phyloP scores from a whole-genome alignment of 2,888 invertebrate species.

The Eupithecia pulchellata region DNA sequence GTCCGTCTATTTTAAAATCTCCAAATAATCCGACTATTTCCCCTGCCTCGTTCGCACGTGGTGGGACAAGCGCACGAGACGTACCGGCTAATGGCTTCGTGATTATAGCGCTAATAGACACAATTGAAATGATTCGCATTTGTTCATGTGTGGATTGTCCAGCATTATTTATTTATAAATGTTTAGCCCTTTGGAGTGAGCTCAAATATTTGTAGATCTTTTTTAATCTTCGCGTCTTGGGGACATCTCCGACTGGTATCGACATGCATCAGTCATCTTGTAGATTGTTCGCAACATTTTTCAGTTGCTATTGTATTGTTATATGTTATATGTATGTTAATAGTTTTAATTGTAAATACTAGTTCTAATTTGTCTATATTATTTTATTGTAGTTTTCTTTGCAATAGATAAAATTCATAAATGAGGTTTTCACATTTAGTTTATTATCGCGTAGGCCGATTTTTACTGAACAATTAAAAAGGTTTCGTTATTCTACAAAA shows the following conservation, averaged over 20 bases:
- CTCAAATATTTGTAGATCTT: neutral
- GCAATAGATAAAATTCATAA: neutral
- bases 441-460: too few species aligned
- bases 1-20: neutral
- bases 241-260: too few species aligned
- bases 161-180: too few species aligned
- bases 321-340: too few species aligned
- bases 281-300: too few species aligned
- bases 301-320: too few species aligned
- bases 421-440: neutral
- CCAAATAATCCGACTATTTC: constrained; percentile 3
- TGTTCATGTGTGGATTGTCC: too few species aligned
- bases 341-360: too few species aligned
- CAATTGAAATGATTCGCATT: constrained; percentile 43
- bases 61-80: constrained; percentile 45
- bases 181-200: constrained; percentile 10
- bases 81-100: constrained; percentile 41
- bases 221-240: neutral
- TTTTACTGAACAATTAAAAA: neutral
- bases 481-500: neutral
- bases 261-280: too few species aligned
- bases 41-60: constrained; percentile 45
- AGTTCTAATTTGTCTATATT: too few species aligned
- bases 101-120: constrained; percentile 44
- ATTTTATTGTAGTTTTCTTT: too few species aligned